phyloP scores from a whole-genome alignment of 2,113 vertebrate species.

The Apteryx owenii region DNA sequence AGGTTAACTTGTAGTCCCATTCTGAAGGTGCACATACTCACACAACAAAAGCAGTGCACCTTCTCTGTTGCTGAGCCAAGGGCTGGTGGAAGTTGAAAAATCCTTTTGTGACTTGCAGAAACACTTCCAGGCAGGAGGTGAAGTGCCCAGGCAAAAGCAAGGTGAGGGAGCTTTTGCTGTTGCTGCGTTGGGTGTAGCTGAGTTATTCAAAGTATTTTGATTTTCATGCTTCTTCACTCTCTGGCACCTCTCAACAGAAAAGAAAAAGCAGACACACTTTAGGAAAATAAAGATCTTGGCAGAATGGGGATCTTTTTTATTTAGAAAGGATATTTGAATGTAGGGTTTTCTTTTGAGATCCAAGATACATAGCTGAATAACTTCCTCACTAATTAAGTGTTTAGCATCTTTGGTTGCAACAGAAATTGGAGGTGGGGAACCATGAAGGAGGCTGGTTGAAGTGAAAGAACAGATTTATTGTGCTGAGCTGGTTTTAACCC shows the following conservation, averaged over 20 bases:
- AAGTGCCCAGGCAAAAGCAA: neutral
- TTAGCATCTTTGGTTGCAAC: neutral
- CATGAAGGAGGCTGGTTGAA: neutral
- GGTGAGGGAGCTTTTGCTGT: neutral
- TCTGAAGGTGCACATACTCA: neutral
- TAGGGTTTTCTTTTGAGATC: neutral
- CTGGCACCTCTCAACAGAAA: neutral
- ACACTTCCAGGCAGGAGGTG: neutral
- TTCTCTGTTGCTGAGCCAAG: accelerated
- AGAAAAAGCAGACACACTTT: neutral
- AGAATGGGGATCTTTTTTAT: neutral
- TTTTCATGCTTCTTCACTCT: neutral
- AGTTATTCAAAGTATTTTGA: neutral
- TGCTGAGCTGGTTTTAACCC: neutral
- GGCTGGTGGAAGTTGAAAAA: neutral
- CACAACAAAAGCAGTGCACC: neutral
- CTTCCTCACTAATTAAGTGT: neutral
- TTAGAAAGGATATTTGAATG: neutral
- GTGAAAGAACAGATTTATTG: neutral
- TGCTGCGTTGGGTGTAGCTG: neutral
- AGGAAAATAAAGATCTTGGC: neutral
- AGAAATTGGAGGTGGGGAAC: neutral
- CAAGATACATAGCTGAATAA: neutral
- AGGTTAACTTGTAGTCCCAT: accelerated
- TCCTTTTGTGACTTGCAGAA: neutral